Base-by-base conservation (phyloP, 2,888 invertebrate species). In the Noctua janthina region DNA sequence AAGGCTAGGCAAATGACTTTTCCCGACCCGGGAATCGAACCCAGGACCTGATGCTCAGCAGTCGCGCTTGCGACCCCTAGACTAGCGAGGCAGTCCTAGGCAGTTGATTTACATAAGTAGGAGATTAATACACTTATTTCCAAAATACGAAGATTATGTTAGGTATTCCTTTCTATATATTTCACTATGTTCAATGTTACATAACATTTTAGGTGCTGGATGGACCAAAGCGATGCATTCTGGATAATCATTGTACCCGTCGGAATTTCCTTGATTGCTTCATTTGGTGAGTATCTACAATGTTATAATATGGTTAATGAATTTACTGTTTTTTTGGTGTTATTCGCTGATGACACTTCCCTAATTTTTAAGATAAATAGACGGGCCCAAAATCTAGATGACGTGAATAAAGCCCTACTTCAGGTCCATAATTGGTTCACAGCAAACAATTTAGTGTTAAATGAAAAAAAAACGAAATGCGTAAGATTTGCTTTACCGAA, bases 241-340 rank as follows among this genome's bases (percentile, higher is more conserved):
- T 98, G 98, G 97, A 97, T 98, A 80, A 96, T 98, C 77, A 97
- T 96, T 62, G 95, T 97, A 67, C 98, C 98, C 0, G 98, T 98
- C 2, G 95, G 97, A 23, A 90, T 97, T 5, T 98, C 98, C 0
- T 92, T 98, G 76, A 86, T 97, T 62, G 95, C 97, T 80, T 97
- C 98, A 62, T 97, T 97, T 81, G 95, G 98, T 98, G 95, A 96
- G 95, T 93, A 68, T 17, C 68, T 68, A 68, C n/a, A 15, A 68
- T 68, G 17, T 62, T 62, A 29, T 46, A 46, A 29, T 46, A 46
- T 46, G 43, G 17, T 29, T 62, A 29, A 67, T 43, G 13, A 67
- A 43, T 43, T 67, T 43, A 23, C 43, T 67, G 29, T 43, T 43
- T n/a, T n/a, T n/a, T n/a, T n/a, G n/a, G n/a, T n/a, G n/a, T n/a